Conservation (phyloP, 2,888 invertebrate species). For the Pogonocherus hispidulus region DNA sequence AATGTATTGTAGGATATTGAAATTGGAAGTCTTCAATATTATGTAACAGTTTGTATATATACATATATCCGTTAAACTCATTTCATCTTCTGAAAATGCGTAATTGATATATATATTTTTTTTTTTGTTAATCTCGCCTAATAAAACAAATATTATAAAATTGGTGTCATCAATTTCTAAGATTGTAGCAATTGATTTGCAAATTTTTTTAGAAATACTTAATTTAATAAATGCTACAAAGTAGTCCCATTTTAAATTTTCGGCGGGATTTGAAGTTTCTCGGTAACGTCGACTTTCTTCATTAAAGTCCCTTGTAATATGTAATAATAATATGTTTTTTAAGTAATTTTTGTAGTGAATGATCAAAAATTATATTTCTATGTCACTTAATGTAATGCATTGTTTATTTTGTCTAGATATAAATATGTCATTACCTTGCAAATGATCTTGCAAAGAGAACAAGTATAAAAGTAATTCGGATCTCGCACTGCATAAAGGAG, state of each 20-base stretch:
- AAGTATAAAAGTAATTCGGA: not conserved
- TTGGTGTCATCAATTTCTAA: not conserved
- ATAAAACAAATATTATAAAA: slow-evolving; percentile 9
- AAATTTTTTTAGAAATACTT: slow-evolving; percentile 1
- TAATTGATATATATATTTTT: not conserved
- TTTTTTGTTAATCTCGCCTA: slow-evolving; percentile 10
- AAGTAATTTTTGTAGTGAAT: slow-evolving; percentile 11
- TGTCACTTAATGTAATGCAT: not conserved
- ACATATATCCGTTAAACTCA: not conserved
- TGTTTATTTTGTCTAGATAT: not conserved
- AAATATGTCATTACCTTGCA: not conserved
- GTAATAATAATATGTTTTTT: not conserved
- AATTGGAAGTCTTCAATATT: slow-evolving; percentile 6
- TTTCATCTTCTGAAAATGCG: not conserved
- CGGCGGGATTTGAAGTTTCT: not conserved
- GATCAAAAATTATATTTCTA: not conserved
- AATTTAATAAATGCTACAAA: slow-evolving; percentile 6
- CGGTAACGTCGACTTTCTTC: slow-evolving; percentile 11
- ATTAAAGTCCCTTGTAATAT: not conserved
- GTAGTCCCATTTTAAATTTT: slow-evolving; percentile 21
- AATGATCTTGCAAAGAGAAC: not conserved
- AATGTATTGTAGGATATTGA: slow-evolving; percentile 4
- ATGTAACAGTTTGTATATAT: not conserved
- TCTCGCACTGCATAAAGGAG: not conserved
- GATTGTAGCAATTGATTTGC: not conserved